Evolutionary conservation across 2,113 vertebrate genomes (phyloP).

Genomic region (Synchiropus splendidus): DNA sequence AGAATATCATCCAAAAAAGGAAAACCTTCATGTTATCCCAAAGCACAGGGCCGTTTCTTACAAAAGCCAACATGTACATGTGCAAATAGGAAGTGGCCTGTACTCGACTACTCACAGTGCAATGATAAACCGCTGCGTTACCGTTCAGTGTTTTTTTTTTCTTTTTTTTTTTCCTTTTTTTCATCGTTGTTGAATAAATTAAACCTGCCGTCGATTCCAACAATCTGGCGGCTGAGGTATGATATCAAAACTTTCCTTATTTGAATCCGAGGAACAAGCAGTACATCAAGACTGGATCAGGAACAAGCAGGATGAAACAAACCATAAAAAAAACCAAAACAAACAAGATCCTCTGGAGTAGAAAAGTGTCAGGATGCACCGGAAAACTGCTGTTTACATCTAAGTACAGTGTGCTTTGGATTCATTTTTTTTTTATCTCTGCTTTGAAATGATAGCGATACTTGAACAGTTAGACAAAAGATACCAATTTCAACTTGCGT

Average conservation of each 20-base stretch:
- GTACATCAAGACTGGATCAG: slow-evolving; percentile 19
- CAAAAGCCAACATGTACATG: slow-evolving; percentile 90
- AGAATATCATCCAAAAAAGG: too few species aligned
- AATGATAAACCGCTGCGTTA: slow-evolving; percentile 80
- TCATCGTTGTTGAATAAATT: slow-evolving; percentile 81
- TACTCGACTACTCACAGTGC: slow-evolving; percentile 98
- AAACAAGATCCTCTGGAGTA: slow-evolving; percentile 61
- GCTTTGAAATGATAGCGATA: slow-evolving; percentile 45
- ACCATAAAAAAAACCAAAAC: slow-evolving; percentile 43
- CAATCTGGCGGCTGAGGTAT: slow-evolving; percentile 94
- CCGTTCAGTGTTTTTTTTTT: slow-evolving; percentile 46
- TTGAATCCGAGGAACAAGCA: slow-evolving; percentile 66
- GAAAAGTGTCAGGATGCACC: slow-evolving; percentile 64
- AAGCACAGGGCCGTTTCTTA: slow-evolving; percentile 78
- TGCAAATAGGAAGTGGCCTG: slow-evolving; percentile 95
- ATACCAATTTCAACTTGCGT: slow-evolving; percentile 47
- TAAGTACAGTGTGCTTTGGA: slow-evolving; percentile 85
- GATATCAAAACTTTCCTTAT: slow-evolving; percentile 79
- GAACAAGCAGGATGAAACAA: slow-evolving; percentile 57
- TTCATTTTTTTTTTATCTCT: slow-evolving; percentile 35
- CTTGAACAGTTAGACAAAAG: slow-evolving; percentile 50
- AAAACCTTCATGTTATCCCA: slow-evolving; percentile 88
- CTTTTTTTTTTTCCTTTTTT: not conserved
- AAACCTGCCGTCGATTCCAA: slow-evolving; percentile 80
- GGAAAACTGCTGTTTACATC: slow-evolving; percentile 60